Evolutionary conservation across 2,888 invertebrate species (phyloP).

Genomic region (Isoperla grammatica): DNA sequence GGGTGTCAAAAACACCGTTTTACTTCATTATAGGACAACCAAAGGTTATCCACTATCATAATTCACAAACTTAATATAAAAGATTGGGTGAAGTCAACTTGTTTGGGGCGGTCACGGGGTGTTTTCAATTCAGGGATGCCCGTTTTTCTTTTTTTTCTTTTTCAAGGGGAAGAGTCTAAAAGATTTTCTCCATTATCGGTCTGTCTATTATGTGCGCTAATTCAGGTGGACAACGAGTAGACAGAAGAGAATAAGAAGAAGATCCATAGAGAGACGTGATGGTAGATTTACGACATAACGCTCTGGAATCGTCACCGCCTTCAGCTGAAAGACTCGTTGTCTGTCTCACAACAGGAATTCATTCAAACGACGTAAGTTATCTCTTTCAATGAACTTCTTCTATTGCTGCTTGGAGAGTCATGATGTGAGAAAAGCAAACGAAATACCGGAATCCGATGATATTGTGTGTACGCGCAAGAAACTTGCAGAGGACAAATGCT

Average conservation of each 20-base stretch:
- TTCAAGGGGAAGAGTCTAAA: neutral
- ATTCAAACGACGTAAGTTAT: neutral
- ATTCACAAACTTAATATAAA: slow-evolving; percentile 9
- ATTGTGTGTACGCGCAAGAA: no score
- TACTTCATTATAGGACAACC: neutral
- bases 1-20: neutral
- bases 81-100: slow-evolving; percentile 9
- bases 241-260: slow-evolving; percentile 4
- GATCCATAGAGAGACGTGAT: slow-evolving; percentile 3
- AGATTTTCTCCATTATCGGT: slow-evolving; percentile 12
- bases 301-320: neutral
- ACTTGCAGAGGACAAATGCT: no score
- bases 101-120: slow-evolving; percentile 14
- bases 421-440: slow-evolving; percentile 16
- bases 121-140: slow-evolving; percentile 4
- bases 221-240: slow-evolving; percentile 9
- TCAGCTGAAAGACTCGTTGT: neutral
- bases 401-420: slow-evolving; percentile 2
- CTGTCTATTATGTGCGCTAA: slow-evolving; percentile 12
- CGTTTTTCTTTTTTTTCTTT: neutral
- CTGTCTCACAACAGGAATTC: no score
- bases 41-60: neutral
- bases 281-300: slow-evolving; percentile 12
- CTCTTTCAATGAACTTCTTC: neutral
- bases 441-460: neutral